Base-by-base conservation (phyloP, 1,140 invertebrate genomes). In the Penaeus chinensis region DNA sequence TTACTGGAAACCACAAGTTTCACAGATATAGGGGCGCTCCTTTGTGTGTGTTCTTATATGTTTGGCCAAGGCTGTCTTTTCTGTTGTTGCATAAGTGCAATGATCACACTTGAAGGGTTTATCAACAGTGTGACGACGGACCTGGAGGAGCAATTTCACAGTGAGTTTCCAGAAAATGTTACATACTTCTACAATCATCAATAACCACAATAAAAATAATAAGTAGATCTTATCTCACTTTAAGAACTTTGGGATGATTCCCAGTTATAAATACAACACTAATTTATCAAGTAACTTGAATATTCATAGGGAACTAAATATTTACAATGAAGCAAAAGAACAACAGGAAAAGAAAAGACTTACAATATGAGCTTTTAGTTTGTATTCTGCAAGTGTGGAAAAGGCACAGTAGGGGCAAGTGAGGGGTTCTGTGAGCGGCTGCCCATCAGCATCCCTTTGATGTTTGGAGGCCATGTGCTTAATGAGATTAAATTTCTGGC, bases 71-170 rank as follows among this genome's bases (percentile, higher is more conserved):
- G 93, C 93, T 71, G 92, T 92, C 88, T 92, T 91, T 83, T 93
- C 93, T 22, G 93, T 92, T 16, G 93, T 92, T 11, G 92, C 91
- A 87, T 94, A 94, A 81, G 91, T 90, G 91, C 93, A 94, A 47
- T 92, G 91, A 22, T 91, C 89, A 91, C 93, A 94, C 83, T 93
- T 93, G 87, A 91, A 93, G n/a, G 92, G 92, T 76, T 93, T 93
- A 24, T 91, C 89, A 11, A 85, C 76, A 4, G 84, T 89, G 65
- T 76, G 81, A 8, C 80, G 83, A 2, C 90, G 85, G 18, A 88
- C 79, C 84, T 87, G 74, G 16, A 24, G n/a, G 60, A 62, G 47
- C 47, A 54, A 16, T 54, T 54, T 54, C 54, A 54, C 5, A 8
- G 16, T 54, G 54, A 54, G 10, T 13, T 54, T 13, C 16, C 54